Conservation (phyloP, 2,113 vertebrate genomes). For the Bufo gargarizans region DNA sequence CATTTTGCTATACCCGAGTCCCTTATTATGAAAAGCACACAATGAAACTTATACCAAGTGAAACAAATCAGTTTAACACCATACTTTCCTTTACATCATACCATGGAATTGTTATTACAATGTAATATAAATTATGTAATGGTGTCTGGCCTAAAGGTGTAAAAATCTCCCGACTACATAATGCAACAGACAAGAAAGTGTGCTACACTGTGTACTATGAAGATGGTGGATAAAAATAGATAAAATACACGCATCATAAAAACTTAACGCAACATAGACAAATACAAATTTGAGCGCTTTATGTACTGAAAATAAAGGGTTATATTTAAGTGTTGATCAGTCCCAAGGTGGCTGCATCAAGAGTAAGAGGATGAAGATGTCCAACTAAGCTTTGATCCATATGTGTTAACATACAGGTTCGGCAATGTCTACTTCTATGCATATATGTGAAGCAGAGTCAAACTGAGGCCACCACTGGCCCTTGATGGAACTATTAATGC, state of each 20-base stretch:
- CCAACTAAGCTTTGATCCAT: no score
- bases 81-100: slow-evolving; percentile 19
- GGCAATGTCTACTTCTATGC: no score
- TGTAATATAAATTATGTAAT: slow-evolving; percentile 22
- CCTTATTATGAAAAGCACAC: background rate
- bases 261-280: background rate
- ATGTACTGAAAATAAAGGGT: background rate
- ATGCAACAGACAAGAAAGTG: background rate
- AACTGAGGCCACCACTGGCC: no score
- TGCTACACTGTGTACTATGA: background rate
- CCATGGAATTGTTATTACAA: slow-evolving; percentile 22
- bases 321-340: no score
- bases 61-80: slow-evolving; percentile 20
- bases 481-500: no score
- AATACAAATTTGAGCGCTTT: background rate
- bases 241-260: background rate
- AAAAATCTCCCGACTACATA: background rate
- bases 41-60: slow-evolving; percentile 20
- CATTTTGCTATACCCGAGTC: background rate
- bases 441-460: no score
- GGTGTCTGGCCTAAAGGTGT: background rate
- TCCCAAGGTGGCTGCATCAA: no score
- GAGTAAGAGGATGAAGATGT: no score
- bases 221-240: background rate
- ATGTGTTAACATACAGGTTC: no score